Evolutionary conservation across 2,888 invertebrate genomes (phyloP), one percentile per base, ranked within the genome.

Genomic region (Dynastes maya): DNA sequence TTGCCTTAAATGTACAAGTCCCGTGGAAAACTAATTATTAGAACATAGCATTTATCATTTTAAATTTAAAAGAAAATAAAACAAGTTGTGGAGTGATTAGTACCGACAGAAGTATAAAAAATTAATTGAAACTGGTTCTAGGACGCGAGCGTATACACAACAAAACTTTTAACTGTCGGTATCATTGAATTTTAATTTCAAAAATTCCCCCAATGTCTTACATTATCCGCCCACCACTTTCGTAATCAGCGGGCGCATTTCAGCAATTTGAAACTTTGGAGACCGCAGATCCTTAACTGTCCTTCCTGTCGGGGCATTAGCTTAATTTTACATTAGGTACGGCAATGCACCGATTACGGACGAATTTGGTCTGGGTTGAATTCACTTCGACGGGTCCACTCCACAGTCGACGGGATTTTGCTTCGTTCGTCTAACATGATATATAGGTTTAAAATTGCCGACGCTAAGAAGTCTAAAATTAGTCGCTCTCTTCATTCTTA

Each of bases 271-370:
- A 29, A 71, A 71, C 70, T 71, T 22, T 16, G 55, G 16, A 16
- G 45, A 67, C 45, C 40, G 40, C 32, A 71, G 16, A 55, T 71
- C 37, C 70, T 71, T n/a, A 71, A 71, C 70, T 55, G 70, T 53
- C 37, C 32, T 71, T 71, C 70, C 70, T 32, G 55, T 55, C 32
- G 70, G 53, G 29, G 9, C 9, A 71, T 71, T 71, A 71, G 32
- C 55, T 55, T 71, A 55, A 55, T 71, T 55, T 71, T 32, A 55
- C 70, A 55, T 55, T 55, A 16, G 13, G 37, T 32, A 53, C 32
- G 32, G 70, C 70, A 29, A 29, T 71, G 55, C 37, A 71, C 32
- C 53, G 53, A 71, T 55, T 22, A n/a, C 1, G 16, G n/a, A 16
- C 22, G 16, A 11, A 16, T 16, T 37, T 45, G 5, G 51, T 71